These are phyloP conservation scores for Percopsis omiscomaycus DNA, from an alignment of 2,797 vertebrate genomes.

Conservation along the genomic window DNA sequence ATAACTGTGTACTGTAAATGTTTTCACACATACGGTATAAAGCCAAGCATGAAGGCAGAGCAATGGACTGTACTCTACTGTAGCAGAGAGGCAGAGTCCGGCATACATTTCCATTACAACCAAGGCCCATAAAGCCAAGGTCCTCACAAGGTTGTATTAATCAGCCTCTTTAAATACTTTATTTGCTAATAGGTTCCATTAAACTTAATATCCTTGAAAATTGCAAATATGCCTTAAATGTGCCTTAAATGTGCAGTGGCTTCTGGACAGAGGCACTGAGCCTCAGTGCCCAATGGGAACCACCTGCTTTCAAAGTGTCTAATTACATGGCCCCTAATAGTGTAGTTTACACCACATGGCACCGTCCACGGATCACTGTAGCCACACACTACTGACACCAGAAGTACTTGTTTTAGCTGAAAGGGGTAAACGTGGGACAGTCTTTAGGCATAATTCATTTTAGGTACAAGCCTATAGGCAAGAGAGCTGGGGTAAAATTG, in stretches of 20 bases:
- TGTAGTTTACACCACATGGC: constrained; percentile 13
- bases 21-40: background rate
- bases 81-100: background rate
- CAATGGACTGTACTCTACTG: background rate
- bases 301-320: constrained; percentile 47
- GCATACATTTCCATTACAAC: constrained; percentile 47
- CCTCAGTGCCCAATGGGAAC: constrained; percentile 35
- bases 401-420: background rate
- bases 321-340: constrained; percentile 40
- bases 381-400: background rate
- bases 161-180: constrained; percentile 46
- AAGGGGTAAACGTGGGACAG: background rate
- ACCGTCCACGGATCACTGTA: background rate
- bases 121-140: constrained; percentile 45
- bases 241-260: constrained; percentile 23
- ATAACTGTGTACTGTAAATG: too few species aligned
- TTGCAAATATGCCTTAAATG: background rate
- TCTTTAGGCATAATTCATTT: too few species aligned
- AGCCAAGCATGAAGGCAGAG: background rate
- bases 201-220: constrained; percentile 23
- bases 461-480: too few species aligned
- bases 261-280: background rate
- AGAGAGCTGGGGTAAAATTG: too few species aligned
- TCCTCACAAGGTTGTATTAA: constrained; percentile 29
- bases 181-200: constrained; percentile 56